Evolutionary conservation across 2,888 invertebrate species (phyloP).

Genomic region (Cabera pusaria): DNA sequence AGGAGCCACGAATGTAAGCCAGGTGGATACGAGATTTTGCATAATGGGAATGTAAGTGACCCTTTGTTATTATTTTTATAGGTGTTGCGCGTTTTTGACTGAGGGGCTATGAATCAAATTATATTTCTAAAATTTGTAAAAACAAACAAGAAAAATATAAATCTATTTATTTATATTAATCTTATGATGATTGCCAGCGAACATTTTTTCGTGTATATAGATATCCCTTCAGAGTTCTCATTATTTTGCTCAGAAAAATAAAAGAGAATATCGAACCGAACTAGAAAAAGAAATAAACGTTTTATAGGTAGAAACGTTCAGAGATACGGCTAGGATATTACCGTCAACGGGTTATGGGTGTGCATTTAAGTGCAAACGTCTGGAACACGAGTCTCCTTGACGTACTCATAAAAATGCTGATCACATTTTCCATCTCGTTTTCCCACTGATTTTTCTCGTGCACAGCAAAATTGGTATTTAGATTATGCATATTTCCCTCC

Average conservation of each 20-base stretch:
- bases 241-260: too few species aligned
- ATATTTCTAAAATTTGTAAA: too few species aligned
- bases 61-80: too few species aligned
- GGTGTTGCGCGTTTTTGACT: too few species aligned
- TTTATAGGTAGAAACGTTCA: conserved; percentile 1
- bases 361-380: conserved; percentile 24
- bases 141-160: too few species aligned
- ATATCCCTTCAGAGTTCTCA: too few species aligned
- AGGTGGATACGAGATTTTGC: conserved; percentile 94
- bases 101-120: too few species aligned
- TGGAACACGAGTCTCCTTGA: conserved; percentile 13
- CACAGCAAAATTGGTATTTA: conserved; percentile 15
- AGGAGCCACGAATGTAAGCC: conserved; percentile 97
- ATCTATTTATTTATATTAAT: too few species aligned
- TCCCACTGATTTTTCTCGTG: conserved; percentile 17
- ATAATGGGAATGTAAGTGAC: conserved; percentile 89
- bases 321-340: not conserved
- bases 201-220: too few species aligned
- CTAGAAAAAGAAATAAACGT: conserved; percentile 4
- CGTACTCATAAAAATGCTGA: conserved; percentile 29
- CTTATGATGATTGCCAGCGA: too few species aligned
- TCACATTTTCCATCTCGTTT: conserved; percentile 20
- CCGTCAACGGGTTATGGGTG: conserved; percentile 6
- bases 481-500: conserved; percentile 16
- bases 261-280: not conserved